Evolutionary conservation across 2,888 invertebrate genomes (phyloP), one percentile per base, ranked within the genome.

Genomic region (Synanthedon myopaeformis): DNA sequence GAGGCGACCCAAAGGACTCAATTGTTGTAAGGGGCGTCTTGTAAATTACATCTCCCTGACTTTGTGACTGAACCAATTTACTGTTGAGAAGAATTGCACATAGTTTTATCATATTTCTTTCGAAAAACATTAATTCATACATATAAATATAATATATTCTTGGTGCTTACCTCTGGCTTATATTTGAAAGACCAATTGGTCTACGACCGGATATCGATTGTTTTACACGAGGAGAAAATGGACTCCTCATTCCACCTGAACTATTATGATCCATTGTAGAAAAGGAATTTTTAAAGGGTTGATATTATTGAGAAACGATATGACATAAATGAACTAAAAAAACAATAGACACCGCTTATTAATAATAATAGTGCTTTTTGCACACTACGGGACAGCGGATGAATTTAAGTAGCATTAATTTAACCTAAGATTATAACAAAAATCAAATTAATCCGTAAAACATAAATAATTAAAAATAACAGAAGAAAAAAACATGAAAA

Each of bases 1-100:
- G 76, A 1, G 95, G 91, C 35, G 92, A 88, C 0, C 96, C 96
- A 83, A 92, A 96, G 54, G 91, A 92, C 74, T 96, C 95, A 0
- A 96, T 90, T 13, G 91, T 89, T 69, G 93, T 93, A 61, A 89
- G 89, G 19, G 92, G 89, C 0, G 94, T 93, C 64, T 94, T 93
- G 64, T 93, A 91, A 49, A 96, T 90, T 6, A 95, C 88, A 78
- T 95, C 93, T 0, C 92, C 62, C 51, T 67, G 74, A 17, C 74
- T 70, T 11, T 67, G 51, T 14, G 74, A 61, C 58, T 78, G 79
- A 58, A 72, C 65, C 54, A 71, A 82, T 59, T 75, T 80, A 57
- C 83, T 84, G 51, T 23, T 50, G 66, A 3, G 3, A 1, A 35
- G 35, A 35, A 10, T 45, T 13, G 13, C n/a, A 13, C n/a, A 4